phyloP scores from a whole-genome alignment of 2,888 invertebrate species.

The Chaitophorus viminalis region DNA sequence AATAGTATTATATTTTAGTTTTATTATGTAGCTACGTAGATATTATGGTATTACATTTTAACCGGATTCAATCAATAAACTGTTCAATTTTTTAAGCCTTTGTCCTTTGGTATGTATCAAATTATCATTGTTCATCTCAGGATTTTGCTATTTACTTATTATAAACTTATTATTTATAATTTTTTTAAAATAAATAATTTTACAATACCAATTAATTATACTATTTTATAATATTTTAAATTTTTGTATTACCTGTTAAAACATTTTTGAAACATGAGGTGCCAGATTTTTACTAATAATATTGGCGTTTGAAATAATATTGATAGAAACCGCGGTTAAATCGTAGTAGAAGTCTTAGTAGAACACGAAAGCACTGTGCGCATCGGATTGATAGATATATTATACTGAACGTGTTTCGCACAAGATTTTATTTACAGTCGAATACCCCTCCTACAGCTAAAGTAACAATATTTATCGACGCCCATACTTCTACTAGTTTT shows the following conservation, averaged over 20 bases:
- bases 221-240: neutral
- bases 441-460: slow-evolving; percentile 18
- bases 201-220: too few relatives aligned
- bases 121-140: too few relatives aligned
- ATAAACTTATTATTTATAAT: too few relatives aligned
- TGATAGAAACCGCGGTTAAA: neutral
- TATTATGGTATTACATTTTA: too few relatives aligned
- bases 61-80: too few relatives aligned
- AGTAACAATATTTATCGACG: neutral
- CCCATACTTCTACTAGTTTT: neutral
- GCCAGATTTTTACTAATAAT: neutral
- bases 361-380: neutral
- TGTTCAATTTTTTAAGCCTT: too few relatives aligned
- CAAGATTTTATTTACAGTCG: neutral
- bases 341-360: slow-evolving; percentile 33
- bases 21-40: too few relatives aligned
- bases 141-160: too few relatives aligned
- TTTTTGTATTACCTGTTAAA: neutral
- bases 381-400: neutral
- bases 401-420: neutral
- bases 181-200: too few relatives aligned
- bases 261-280: neutral
- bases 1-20: too few relatives aligned
- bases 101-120: too few relatives aligned
- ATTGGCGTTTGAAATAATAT: neutral